Evolutionary conservation across 2,888 invertebrate genomes (phyloP), one percentile per base, ranked within the genome.

Genomic region (Pristionchus fissidentatus): DNA sequence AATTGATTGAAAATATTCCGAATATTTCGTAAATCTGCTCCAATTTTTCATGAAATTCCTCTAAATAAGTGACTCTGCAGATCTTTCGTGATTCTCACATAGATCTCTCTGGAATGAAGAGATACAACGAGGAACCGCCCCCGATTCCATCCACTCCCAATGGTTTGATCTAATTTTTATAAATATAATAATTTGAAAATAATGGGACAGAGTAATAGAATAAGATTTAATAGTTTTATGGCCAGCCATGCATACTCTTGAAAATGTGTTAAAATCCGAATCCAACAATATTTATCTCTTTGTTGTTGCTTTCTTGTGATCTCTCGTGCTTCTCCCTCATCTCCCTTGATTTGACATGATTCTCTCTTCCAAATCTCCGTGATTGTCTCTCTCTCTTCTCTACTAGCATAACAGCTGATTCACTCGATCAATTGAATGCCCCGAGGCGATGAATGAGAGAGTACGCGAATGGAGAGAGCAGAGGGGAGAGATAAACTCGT

Each of bases 331-430:
- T 62, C 62, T 62, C 62, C 10, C 35, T 62, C 29, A 1, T 32
- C 15, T 35, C 10, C 35, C 35, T 10, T n/a, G n/a, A n/a, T n/a
- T n/a, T n/a, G n/a, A n/a, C 62, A 35, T 29, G 35, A 62, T 35
- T 62, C 26, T 62, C 62, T 1, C 35, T 26, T 62, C 62, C 15
- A 32, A 62, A n/a, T n/a, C 62, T 62, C 19, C 62, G 62, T 35
- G 15, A 62, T 62, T 62, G 57, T 57, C 62, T 62, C 62, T 57
- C 62, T 62, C 62, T 62, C 62, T 62, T 35, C 62, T 32, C 35
- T 43, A n/a, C 41, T 32, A 73, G 73, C 73, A 73, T 73, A 73
- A 73, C 73, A 73, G 73, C 73, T 73, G 73, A 73, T 73, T 73
- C 73, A 73, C 43, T 43, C 73, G 41, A 43, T 73, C 43, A 43